Evolutionary conservation across 2,113 vertebrate species (phyloP), one percentile per base, ranked within the genome.

Genomic region (Gobio gobio): DNA sequence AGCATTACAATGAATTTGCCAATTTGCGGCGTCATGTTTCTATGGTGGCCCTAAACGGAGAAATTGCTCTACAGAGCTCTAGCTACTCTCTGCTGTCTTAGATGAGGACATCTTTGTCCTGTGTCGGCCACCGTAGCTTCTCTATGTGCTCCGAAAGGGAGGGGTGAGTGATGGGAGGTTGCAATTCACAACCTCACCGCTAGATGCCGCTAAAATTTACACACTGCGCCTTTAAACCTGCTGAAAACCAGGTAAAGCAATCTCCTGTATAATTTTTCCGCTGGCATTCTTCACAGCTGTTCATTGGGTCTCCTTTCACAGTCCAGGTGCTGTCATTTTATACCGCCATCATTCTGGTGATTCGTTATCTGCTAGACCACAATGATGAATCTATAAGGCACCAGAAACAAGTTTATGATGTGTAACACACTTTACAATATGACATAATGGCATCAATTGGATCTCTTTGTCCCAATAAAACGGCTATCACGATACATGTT

Each of bases 391-490:
- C 61, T 66, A 54, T 26, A 45, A 77, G 72, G 26, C 24, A 58
- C 36, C 59, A 20, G 61, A 59, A 79, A 63, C 43, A 16, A 68
- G 66, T 87, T 87, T 78, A 78, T 83, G 54, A 83, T 70, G 22
- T 40, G 56, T 63, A 73, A 72, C 83, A 78, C 45, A 54, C 64
- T 83, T 87, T 83, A 85, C 85, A 74, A 77, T 82, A 54, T 51
- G 61, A 85, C 63, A 76, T 79, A 85, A 85, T 24, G 5, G 47
- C 66, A 40, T 74, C 77, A 73, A 80, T 63, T 68, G 77, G 84
- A 80, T 85, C 59, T 72, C 54, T 59, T 76, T 45, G 83, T 84
- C 47, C 68, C 68, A 86, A 73, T 74, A 59, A 86, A 80, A 74
- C 3, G 47, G 24, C 66, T 74, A 76, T 58, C 45, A 63, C 20